Evolutionary conservation across 2,888 invertebrate species (phyloP).

Genomic region (Clanis bilineata): DNA sequence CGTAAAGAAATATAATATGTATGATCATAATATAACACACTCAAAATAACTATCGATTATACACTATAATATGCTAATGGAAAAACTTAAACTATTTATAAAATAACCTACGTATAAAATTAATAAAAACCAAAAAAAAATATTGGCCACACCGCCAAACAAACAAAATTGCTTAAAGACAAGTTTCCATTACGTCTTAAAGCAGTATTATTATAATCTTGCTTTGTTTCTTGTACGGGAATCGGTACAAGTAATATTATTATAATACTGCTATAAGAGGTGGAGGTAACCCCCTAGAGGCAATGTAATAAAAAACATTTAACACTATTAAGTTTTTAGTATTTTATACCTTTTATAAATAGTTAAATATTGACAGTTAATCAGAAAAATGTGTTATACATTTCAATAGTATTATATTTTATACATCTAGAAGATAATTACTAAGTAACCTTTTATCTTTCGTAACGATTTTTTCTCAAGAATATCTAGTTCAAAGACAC

Average conservation of each 20-base stretch:
- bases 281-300: no score
- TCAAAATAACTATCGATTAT: background rate
- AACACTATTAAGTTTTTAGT: no score
- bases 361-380: slow-evolving; percentile 2
- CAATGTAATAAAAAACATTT: no score
- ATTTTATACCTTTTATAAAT: background rate
- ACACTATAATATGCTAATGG: slow-evolving; percentile 27
- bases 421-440: background rate
- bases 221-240: no score
- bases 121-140: background rate
- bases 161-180: background rate
- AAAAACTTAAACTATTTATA: slow-evolving; percentile 23
- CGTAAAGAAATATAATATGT: background rate
- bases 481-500: background rate
- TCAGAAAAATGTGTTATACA: background rate
- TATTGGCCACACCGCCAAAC: background rate
- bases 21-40: background rate
- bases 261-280: no score
- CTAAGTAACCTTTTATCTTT: background rate
- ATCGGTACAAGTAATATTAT: no score
- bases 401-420: background rate
- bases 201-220: no score
- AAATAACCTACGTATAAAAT: background rate
- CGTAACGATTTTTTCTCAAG: background rate
- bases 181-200: no score